Evolutionary conservation across 2,888 invertebrate species (phyloP).

Genomic region (Margaritifera margaritifera): DNA sequence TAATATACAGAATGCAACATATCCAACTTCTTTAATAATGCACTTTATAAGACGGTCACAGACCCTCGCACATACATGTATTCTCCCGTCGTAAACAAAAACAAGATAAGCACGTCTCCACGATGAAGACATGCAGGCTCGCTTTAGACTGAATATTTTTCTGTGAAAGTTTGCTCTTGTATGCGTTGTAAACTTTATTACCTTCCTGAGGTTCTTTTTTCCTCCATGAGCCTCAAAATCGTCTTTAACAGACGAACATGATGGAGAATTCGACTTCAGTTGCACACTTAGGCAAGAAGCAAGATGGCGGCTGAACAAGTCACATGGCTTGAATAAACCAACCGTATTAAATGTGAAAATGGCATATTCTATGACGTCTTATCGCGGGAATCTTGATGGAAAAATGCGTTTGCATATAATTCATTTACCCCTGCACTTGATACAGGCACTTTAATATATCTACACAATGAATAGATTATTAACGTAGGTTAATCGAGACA

Average conservation of each 20-base stretch:
- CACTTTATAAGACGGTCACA: no score
- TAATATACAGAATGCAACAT: no score
- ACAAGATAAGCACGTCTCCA: background rate
- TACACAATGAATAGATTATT: no score
- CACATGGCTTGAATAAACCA: constrained; percentile 40
- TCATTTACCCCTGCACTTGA: no score
- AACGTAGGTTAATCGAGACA: no score
- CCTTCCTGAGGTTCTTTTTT: constrained; percentile 61
- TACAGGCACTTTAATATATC: no score
- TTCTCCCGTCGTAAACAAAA: background rate
- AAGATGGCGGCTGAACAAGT: constrained; percentile 49
- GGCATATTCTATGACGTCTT: constrained; percentile 16
- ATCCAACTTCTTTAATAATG: no score
- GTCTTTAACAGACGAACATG: constrained; percentile 3
- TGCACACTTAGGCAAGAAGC: background rate
- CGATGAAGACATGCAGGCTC: no score
- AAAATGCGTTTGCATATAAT: no score
- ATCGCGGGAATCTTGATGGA: constrained; percentile 29
- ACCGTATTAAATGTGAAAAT: constrained; percentile 14
- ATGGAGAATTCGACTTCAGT: no score
- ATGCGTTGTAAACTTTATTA: constrained; percentile 21
- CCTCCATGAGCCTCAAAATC: constrained; percentile 52
- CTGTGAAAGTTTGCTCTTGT: background rate
- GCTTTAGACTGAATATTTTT: background rate
- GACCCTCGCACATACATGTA: background rate